These are phyloP conservation scores for Venustoraphidia nigricollis DNA, from an alignment of 2,888 invertebrate genomes.

Conservation along the genomic window DNA sequence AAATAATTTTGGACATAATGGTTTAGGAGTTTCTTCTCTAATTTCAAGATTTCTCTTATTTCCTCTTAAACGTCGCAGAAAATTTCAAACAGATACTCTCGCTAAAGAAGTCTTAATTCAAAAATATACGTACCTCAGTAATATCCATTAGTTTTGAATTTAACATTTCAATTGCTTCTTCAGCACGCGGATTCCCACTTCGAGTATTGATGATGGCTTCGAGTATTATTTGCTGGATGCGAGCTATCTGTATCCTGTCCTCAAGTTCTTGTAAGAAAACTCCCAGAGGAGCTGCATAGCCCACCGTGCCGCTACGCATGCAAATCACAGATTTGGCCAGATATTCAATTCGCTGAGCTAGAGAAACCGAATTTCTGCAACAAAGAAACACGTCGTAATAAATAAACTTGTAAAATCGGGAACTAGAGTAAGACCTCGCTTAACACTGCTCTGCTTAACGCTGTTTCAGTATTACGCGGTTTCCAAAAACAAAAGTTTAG, in stretches of 20 bases:
- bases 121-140: slow-evolving; percentile 45
- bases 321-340: slow-evolving; percentile 89
- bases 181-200: slow-evolving; percentile 21
- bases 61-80: too few relatives aligned
- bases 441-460: too few relatives aligned
- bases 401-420: too few relatives aligned
- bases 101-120: too few relatives aligned
- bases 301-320: slow-evolving; percentile 73
- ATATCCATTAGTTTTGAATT: slow-evolving; percentile 76
- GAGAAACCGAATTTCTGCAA: slow-evolving; percentile 51
- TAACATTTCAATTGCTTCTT: slow-evolving; percentile 49
- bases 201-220: slow-evolving; percentile 43
- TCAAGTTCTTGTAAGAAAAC: slow-evolving; percentile 77
- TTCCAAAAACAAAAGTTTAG: too few relatives aligned
- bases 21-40: too few relatives aligned
- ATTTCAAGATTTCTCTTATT: too few relatives aligned
- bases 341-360: slow-evolving; percentile 76
- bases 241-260: slow-evolving; percentile 84
- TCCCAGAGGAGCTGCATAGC: slow-evolving; percentile 53
- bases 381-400: slow-evolving; percentile 3
- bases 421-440: too few relatives aligned
- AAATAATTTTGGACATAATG: too few relatives aligned
- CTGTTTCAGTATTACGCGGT: too few relatives aligned
- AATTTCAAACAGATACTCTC: too few relatives aligned
- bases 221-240: slow-evolving; percentile 59